Evolutionary conservation across 2,113 vertebrate species (phyloP).

Genomic region (Rissa tridactyla): DNA sequence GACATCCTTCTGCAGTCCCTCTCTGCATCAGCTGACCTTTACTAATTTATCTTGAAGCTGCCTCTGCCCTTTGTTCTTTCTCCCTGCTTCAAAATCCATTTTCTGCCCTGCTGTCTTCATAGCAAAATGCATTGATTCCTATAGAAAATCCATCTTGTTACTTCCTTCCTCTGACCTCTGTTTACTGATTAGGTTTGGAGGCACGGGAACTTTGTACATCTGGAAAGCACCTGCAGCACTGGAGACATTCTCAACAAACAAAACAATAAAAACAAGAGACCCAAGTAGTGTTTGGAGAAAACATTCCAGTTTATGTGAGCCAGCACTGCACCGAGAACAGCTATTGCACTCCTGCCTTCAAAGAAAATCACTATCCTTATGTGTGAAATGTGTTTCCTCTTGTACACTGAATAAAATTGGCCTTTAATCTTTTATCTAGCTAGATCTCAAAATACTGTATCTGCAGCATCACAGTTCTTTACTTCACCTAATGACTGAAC

Average conservation of each 20-base stretch:
- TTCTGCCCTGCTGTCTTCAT: neutral
- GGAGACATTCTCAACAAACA: neutral
- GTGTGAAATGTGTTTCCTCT: neutral
- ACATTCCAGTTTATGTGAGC: neutral
- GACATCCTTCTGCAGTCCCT: neutral
- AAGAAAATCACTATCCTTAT: neutral
- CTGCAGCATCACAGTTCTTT: neutral
- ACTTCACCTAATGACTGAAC: neutral
- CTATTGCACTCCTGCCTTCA: neutral
- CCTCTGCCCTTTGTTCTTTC: neutral
- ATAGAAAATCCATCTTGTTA: conserved; percentile 8
- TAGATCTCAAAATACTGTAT: neutral
- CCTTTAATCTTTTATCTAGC: neutral
- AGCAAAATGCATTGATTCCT: neutral
- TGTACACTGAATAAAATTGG: neutral
- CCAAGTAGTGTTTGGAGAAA: neutral
- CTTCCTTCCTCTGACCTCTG: neutral
- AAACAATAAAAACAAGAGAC: neutral
- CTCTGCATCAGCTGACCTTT: neutral
- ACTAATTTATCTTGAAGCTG: neutral
- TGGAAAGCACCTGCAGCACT: neutral
- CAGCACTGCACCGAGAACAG: neutral
- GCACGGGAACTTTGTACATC: neutral
- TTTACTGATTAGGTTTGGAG: neutral
- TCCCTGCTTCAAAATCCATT: neutral